These are phyloP conservation scores for Pemphigus obesinymphae DNA, from an alignment of 1,140 invertebrate species.

Conservation along the genomic window DNA sequence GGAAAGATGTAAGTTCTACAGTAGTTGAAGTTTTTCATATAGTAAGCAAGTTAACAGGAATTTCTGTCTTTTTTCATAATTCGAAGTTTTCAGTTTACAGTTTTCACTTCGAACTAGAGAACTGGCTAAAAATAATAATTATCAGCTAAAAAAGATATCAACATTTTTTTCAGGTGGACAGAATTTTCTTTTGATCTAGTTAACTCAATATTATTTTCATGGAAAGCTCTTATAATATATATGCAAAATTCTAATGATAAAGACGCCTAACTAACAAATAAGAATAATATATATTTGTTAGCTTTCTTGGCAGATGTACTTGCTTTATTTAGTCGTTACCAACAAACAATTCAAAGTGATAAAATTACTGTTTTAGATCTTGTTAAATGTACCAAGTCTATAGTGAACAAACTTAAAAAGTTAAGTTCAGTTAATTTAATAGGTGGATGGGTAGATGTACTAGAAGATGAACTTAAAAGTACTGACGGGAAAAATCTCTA, in stretches of 20 bases:
- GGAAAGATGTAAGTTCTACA: conserved; percentile 14
- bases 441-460: no score
- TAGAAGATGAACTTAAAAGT: no score
- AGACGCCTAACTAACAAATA: not conserved
- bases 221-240: not conserved
- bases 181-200: no score
- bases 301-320: no score
- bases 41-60: not conserved
- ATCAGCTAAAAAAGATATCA: not conserved
- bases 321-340: no score
- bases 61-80: not conserved
- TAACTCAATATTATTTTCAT: not conserved
- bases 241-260: not conserved
- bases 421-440: no score
- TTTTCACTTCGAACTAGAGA: not conserved
- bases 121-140: not conserved
- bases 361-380: no score
- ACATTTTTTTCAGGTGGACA: not conserved
- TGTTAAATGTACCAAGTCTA: no score
- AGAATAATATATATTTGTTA: not conserved
- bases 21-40: not conserved
- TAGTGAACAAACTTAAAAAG: no score
- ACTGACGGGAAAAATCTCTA: no score
- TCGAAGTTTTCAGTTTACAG: no score
- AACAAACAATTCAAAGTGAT: no score